These are phyloP conservation scores for Drosophila mojavensis DNA, from an alignment of 1,140 invertebrate genomes.

Conservation along the genomic window DNA sequence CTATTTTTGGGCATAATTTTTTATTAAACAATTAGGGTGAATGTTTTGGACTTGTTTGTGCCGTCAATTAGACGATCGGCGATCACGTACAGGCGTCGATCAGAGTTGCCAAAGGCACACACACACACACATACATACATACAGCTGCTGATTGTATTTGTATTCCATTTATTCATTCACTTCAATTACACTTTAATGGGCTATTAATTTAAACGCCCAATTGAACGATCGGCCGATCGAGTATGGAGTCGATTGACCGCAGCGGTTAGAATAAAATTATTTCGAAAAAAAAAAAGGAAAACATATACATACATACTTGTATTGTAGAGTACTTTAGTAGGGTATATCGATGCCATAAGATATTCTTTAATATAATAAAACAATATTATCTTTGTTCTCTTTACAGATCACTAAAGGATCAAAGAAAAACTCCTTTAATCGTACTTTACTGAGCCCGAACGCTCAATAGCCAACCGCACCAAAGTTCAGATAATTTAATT, in stretches of 20 bases:
- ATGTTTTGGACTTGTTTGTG: constrained; percentile 36
- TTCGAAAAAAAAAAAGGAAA: background rate
- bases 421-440: constrained; percentile 40
- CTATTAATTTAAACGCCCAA: constrained; percentile 61
- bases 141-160: constrained; percentile 10
- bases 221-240: constrained; percentile 53
- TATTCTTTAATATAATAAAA: too few relatives aligned
- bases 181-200: constrained; percentile 62
- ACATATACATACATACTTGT: too few relatives aligned
- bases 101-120: constrained; percentile 20
- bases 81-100: constrained; percentile 23
- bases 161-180: constrained; percentile 57
- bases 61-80: constrained; percentile 53
- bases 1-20: constrained; percentile 72
- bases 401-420: constrained; percentile 62
- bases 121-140: background rate
- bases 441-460: constrained; percentile 54
- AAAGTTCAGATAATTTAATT: constrained; percentile 43
- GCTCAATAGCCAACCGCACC: constrained; percentile 27
- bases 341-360: too few relatives aligned
- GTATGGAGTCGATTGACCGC: constrained; percentile 31
- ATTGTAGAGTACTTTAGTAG: too few relatives aligned
- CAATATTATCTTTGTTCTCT: background rate
- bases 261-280: background rate
- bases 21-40: constrained; percentile 69